phyloP scores from a whole-genome alignment of 2,113 vertebrate species.

The rabbit (Oryctolagus cuniculus) region DNA sequence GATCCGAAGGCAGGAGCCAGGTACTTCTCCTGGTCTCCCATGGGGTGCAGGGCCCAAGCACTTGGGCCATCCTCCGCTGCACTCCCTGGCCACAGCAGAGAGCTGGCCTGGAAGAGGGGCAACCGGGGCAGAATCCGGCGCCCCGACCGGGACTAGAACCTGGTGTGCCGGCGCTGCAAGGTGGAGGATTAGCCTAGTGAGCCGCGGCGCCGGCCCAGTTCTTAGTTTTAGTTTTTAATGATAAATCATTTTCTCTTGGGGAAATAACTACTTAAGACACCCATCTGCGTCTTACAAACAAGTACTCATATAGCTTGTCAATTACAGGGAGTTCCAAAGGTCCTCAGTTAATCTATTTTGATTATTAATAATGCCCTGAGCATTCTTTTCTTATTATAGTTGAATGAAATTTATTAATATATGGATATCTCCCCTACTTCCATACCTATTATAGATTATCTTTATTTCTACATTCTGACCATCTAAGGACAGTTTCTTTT shows the following conservation, averaged over 20 bases:
- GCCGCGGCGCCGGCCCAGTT: no score
- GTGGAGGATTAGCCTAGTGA: no score
- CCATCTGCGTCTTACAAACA: neutral
- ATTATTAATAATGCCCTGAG: neutral
- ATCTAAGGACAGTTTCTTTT: neutral
- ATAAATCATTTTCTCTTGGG: neutral
- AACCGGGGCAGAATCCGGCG: no score
- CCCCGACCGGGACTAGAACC: no score
- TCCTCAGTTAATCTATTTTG: constrained; percentile 17
- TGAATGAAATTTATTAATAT: neutral
- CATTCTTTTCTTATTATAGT: neutral
- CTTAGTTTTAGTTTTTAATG: neutral
- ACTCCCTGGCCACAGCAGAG: no score
- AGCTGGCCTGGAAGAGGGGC: no score
- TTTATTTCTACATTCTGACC: neutral
- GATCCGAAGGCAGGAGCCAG: no score
- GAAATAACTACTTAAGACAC: neutral
- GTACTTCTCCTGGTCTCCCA: no score
- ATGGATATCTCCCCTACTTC: neutral
- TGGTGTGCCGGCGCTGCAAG: no score
- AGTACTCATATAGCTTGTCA: neutral
- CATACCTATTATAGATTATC: neutral
- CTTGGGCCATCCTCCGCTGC: no score
- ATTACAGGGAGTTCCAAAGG: neutral
- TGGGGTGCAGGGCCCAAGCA: no score